Conservation (phyloP, 2,797 vertebrate species). For the Brachyalestes nurse region DNA sequence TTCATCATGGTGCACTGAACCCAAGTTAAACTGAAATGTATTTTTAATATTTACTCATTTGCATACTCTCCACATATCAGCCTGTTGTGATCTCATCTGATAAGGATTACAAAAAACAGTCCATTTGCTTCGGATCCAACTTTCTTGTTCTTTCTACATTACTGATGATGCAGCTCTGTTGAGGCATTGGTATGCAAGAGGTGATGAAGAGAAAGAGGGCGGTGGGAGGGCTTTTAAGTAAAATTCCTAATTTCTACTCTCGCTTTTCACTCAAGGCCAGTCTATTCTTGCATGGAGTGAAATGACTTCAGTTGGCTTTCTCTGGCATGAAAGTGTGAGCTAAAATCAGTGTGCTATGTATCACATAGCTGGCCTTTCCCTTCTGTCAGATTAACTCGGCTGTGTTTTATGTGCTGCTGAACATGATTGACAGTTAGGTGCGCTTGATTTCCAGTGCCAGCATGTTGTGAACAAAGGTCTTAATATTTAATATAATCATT, state of each 20-base stretch:
- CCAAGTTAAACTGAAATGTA: neutral
- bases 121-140: neutral
- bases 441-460: neutral
- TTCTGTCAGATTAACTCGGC: neutral
- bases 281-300: neutral
- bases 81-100: neutral
- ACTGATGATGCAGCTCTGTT: neutral
- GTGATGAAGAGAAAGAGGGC: neutral
- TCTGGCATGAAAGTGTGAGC: neutral
- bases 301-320: neutral
- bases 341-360: neutral
- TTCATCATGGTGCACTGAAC: neutral
- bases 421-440: neutral
- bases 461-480: neutral
- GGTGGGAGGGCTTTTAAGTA: neutral
- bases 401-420: neutral
- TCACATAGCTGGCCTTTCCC: neutral
- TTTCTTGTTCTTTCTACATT: conserved; percentile 1
- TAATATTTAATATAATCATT: too few relatives aligned
- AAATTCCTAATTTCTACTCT: neutral
- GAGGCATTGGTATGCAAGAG: neutral
- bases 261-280: neutral
- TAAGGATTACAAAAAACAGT: neutral
- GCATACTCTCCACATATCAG: neutral
- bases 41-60: neutral